Percentiles rank a stretch among this genome's conserved stretches.
Conservation (phyloP, 2,797 vertebrate genomes). For the Botia kubotai region DNA sequence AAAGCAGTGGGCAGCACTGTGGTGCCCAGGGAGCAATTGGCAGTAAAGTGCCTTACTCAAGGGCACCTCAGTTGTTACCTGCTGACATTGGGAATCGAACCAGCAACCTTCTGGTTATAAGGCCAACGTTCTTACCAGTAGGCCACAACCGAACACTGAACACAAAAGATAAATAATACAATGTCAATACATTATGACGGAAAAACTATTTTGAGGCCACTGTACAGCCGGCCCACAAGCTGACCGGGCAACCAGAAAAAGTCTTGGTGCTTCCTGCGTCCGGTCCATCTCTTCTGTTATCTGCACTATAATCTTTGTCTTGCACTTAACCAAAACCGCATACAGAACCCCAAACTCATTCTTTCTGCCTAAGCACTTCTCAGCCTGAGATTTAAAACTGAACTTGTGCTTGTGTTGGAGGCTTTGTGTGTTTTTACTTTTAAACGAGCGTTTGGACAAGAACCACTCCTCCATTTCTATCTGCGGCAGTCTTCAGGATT, state of each 20-base stretch:
- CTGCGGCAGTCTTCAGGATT: constrained; percentile 37
- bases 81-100: too few relatives aligned
- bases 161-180: too few relatives aligned
- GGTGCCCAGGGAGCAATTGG: too few relatives aligned
- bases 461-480: constrained; percentile 33
- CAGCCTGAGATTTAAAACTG: constrained; percentile 28
- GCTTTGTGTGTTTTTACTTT: constrained; percentile 31
- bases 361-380: constrained; percentile 14
- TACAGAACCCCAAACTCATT: constrained; percentile 20
- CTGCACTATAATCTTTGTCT: constrained; percentile 18
- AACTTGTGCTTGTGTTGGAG: constrained; percentile 43
- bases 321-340: constrained; percentile 40
- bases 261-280: neutral
- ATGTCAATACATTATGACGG: too few relatives aligned
- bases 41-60: too few relatives aligned
- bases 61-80: too few relatives aligned
- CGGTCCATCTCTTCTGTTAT: constrained; percentile 19
- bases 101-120: too few relatives aligned
- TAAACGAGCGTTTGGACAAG: constrained; percentile 32
- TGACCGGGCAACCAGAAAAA: constrained; percentile 21
- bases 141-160: too few relatives aligned
- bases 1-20: too few relatives aligned
- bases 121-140: too few relatives aligned
- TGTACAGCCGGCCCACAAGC: neutral
- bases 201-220: neutral